phyloP scores from a whole-genome alignment of 2,797 vertebrate species.

The Gymnothorax reevesii region DNA sequence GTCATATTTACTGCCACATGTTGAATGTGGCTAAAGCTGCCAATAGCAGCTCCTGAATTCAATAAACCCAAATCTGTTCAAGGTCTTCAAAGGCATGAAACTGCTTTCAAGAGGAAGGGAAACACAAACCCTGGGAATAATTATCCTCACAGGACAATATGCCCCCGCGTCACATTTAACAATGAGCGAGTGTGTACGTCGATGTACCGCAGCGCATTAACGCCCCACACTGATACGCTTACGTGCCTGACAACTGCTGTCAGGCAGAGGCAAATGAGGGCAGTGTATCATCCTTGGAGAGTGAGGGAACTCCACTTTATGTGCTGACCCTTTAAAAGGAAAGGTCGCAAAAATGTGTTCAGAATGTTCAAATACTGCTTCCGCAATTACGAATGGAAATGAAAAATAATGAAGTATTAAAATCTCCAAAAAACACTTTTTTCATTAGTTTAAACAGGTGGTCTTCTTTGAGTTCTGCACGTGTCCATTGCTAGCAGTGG shows the following conservation, averaged over 20 bases:
- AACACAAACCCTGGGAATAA: neutral
- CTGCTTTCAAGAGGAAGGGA: neutral
- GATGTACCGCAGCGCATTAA: neutral
- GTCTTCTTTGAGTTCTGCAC: neutral
- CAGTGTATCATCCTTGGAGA: neutral
- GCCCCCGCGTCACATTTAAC: neutral
- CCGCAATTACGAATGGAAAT: no score
- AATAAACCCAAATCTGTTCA: neutral
- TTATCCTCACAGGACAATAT: neutral
- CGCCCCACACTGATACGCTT: neutral
- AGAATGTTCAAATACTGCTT: no score
- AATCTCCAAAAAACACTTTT: no score
- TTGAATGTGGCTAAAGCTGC: neutral
- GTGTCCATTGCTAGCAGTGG: neutral
- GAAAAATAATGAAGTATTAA: no score
- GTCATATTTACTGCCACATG: neutral
- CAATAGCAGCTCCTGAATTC: conserved; percentile 3
- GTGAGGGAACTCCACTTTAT: neutral
- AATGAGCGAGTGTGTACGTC: neutral
- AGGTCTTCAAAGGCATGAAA: neutral
- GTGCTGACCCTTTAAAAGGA: neutral
- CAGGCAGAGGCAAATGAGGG: neutral
- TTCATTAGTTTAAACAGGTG: neutral
- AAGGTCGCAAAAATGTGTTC: no score
- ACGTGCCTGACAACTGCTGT: neutral